Conservation (phyloP, 2,888 invertebrate species). For the Rotaria socialis region DNA sequence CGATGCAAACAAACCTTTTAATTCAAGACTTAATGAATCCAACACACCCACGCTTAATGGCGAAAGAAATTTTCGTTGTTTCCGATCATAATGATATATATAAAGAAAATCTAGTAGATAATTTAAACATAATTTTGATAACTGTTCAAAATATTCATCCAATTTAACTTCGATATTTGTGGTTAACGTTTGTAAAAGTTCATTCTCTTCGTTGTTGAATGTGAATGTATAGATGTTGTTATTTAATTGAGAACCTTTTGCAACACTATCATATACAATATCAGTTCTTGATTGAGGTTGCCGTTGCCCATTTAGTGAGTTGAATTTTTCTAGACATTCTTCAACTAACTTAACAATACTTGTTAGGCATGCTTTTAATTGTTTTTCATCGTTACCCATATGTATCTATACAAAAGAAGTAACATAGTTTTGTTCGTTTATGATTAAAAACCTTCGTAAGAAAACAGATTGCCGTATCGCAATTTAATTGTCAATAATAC, state of each 20-base stretch:
- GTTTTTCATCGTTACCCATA: neutral
- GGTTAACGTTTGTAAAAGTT: neutral
- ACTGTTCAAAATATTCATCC: neutral
- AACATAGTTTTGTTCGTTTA: too few species aligned
- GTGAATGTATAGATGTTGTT: neutral
- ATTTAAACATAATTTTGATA: neutral
- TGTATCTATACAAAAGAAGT: neutral
- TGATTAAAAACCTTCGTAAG: too few species aligned
- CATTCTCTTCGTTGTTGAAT: neutral
- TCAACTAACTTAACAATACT: neutral
- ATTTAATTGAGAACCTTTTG: neutral
- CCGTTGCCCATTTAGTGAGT: neutral
- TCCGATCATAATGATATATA: neutral
- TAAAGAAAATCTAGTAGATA: neutral
- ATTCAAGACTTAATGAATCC: neutral
- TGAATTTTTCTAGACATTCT: neutral
- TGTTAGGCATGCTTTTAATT: neutral
- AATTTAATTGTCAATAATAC: too few species aligned
- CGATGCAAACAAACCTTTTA: conserved; percentile 16
- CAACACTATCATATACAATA: too few species aligned
- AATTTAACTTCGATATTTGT: neutral
- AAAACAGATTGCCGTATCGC: too few species aligned
- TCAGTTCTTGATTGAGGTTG: neutral
- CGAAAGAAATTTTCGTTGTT: neutral
- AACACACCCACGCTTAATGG: neutral